These are phyloP conservation scores for Zalophus californianus DNA, from an alignment of 2,797 vertebrate species.

Conservation along the genomic window DNA sequence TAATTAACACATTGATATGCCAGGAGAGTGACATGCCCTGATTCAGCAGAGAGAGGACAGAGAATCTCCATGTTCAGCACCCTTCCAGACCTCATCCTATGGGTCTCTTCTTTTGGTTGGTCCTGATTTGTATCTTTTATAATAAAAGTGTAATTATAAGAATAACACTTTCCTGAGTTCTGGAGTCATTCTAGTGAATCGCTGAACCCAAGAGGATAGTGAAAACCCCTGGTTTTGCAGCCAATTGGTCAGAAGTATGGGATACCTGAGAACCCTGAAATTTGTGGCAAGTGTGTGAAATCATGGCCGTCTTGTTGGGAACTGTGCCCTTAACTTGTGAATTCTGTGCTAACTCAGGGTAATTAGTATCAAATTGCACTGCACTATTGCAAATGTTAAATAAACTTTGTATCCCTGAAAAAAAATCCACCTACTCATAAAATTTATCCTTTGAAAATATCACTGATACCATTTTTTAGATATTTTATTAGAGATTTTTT, in stretches of 20 bases:
- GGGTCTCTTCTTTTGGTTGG: background rate
- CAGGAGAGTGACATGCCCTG: background rate
- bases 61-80: background rate
- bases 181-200: conserved; percentile 14
- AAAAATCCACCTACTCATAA: background rate
- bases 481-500: conserved; percentile 23
- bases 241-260: background rate
- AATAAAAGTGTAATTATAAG: background rate
- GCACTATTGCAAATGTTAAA: background rate
- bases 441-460: conserved; percentile 6
- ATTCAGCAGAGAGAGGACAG: background rate
- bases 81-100: background rate
- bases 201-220: background rate
- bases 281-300: background rate
- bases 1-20: background rate
- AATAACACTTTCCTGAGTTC: background rate
- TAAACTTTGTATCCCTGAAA: background rate
- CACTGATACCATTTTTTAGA: background rate
- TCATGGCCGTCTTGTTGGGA: background rate
- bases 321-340: background rate
- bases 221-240: background rate
- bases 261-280: background rate
- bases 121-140: background rate
- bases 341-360: background rate
- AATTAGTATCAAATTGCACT: background rate